Base-by-base conservation (phyloP, 2,888 invertebrate genomes). In the Leptinotarsa rubiginosa region DNA sequence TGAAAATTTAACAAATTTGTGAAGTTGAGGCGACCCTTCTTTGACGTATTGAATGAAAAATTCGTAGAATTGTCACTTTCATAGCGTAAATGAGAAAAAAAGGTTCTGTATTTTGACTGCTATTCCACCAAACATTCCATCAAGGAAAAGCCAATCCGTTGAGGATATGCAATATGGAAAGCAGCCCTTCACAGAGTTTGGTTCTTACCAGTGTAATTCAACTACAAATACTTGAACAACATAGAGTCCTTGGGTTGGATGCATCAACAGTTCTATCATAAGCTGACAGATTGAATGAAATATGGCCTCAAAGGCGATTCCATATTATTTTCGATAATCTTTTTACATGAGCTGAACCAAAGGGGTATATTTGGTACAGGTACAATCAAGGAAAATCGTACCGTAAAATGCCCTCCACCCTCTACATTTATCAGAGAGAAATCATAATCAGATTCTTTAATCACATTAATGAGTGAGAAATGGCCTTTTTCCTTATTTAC, bases 241-340 rank as follows among this genome's bases (percentile, higher is more conserved):
- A 62, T 62, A 62, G 13, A 62, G 16, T 12, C 15, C 31, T 64
- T 22, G 64, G 64, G 16, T 22, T 64, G 0, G 64, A 22, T 25
- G 64, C 31, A 25, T 22, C 25, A 0, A 31, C 31, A 22, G 10
- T 64, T 64, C 31, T 64, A 64, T 31, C 16, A 16, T 64, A 25
- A 22, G 64, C 64, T 22, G 64, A 64, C 31, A 22, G 13, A 64
- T 31, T 64, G 31, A 16, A 64, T 25, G 64, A 31, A 64, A 25
- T 31, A 64, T 25, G 31, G n/a, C 22, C 1, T 25, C 25, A 2
- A 16, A 64, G 16, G 12, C 3, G n/a, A 22, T 64, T 64, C 2
- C 64, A 64, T 22, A 16, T 31, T 22, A 22, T 16, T 22, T 64
- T 64, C 64, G 10, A 64, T 22, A 64, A 4, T 31, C 13, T 64